Base-by-base conservation (phyloP, 2,888 invertebrate species). In the Cancer borealis region DNA sequence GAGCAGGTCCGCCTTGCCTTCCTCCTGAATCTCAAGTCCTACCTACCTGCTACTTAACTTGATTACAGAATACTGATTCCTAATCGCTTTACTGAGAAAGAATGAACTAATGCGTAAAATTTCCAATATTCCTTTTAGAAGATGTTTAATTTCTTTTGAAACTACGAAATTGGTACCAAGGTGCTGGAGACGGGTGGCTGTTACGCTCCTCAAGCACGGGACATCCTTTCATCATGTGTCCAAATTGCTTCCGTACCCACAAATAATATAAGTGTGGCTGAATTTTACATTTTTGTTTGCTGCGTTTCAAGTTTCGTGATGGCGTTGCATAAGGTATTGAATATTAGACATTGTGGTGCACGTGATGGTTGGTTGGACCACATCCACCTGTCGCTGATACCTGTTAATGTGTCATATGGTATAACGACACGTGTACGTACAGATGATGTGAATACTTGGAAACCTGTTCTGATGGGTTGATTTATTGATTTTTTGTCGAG, bases 31-130 rank as follows among this genome's bases (percentile, higher is more conserved):
- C 39, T 39, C 84, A n/a, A 14, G 30, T 12, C 30, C 39, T 39
- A 14, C 84, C 39, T 12, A 84, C 30, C 39, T 84, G 84, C 84
- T 84, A 84, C 30, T 84, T 84, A 84, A 84, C 73, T n/a, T 26
- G 73, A 79, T 79, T 79, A 79, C 10, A 84, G 39, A 30, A 84
- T 39, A 84, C 84, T 84, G 30, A 39, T 84, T 84, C 10, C 39
- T 84, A 84, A 84, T 84, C 84, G 30, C 39, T 39, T 84, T 84
- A 84, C 39, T 10, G 84, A 39, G 73, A 79, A 79, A 84, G 17
- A 14, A 14, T 39, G 12, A 30, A 39, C 17, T 39, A 39, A 84
- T 39, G 84, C 84, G 84, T 39, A 39, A 39, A 84, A 84, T 84
- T 84, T 39, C 39, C 84, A 84, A 79, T 30, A 30, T 30, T 73